Evolutionary conservation across 2,113 vertebrate species (phyloP), one percentile per base, ranked within the genome.

Genomic region (Hippocampus barbouri): DNA sequence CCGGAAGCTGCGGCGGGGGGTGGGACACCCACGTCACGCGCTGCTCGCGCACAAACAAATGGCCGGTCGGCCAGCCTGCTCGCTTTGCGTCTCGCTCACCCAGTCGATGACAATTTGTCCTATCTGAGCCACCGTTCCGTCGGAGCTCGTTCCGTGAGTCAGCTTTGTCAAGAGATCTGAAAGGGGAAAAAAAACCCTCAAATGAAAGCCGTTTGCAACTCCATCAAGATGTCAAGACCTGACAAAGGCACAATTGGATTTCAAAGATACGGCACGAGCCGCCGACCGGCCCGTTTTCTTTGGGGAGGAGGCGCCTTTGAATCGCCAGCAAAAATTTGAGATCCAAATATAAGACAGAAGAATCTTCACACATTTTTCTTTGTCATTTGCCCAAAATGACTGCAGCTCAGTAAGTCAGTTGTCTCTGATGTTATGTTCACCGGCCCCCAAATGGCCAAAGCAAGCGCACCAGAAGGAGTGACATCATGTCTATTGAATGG

Each of bases 21-120:
- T 8, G 9, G 0, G 21, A 4, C 54, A 10, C 8, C 14, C 6
- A 30, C 27, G 59, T 61, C 59, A 61, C 38, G 2, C 3, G n/a
- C 3, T 12, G 38, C n/a, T 12, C 8, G 1, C 38, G 9, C 38
- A 0, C 5, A 57, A 25, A n/a, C 16, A 10, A 8, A 25, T 8
- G 56, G 56, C 5, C 59, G 34, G 25, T 8, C 34, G 49, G 7
- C 5, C 43, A n/a, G 12, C 14, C 11, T 1, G 30, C 53, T 53
- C 21, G 20, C 25, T 14, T 16, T 30, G 38, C 27, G 7, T 1
- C 47, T 56, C 14, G 90, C 94, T 65, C 90, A 98, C 97, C 97
- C 97, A 99, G 75, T 93, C 92, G 23, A 97, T 94, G 6, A 99
- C 94, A 16, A 97, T 95, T 77, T 94, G 94, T 68, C 97, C 96